These are phyloP conservation scores for Kryptolebias marmoratus DNA, from an alignment of 2,113 vertebrate genomes.

Conservation along the genomic window DNA sequence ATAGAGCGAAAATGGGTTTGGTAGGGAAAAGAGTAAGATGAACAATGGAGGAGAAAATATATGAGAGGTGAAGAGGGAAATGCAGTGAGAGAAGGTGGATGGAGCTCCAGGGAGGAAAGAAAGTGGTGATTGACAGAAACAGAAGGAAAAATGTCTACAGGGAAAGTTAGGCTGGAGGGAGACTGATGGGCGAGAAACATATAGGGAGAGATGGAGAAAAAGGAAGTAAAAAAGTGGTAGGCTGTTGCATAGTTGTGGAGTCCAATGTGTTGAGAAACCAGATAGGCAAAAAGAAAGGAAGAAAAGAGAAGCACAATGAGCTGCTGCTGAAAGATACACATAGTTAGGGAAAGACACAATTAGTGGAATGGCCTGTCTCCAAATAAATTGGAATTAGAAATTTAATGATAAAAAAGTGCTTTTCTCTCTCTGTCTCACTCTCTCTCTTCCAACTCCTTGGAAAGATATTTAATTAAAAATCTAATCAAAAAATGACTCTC, in stretches of 20 bases:
- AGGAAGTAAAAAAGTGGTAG: constrained; percentile 8
- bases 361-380: constrained; percentile 62
- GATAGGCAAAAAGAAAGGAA: not conserved
- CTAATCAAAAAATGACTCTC: constrained; percentile 78
- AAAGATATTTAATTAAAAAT: constrained; percentile 79
- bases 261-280: constrained; percentile 20
- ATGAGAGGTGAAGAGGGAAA: constrained; percentile 32
- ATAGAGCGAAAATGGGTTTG: constrained; percentile 6
- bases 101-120: constrained; percentile 19
- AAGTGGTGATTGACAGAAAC: constrained; percentile 59
- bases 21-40: constrained; percentile 11
- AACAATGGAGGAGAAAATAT: constrained; percentile 20
- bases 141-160: constrained; percentile 47
- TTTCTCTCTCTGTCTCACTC: constrained; percentile 11
- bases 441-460: constrained; percentile 42
- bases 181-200: constrained; percentile 43
- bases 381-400: constrained; percentile 74
- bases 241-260: constrained; percentile 11
- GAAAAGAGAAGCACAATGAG: constrained; percentile 12
- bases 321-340: constrained; percentile 37
- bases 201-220: constrained; percentile 2
- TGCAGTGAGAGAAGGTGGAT: constrained; percentile 26
- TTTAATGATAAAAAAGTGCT: constrained; percentile 69
- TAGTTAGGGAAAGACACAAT: constrained; percentile 63
- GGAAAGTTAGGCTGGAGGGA: constrained; percentile 34